Percentiles rank a stretch among this genome's conserved stretches.
These are phyloP conservation scores for Sphaerophoria rueppellii DNA, from an alignment of 2,888 invertebrate species.

Conservation along the genomic window DNA sequence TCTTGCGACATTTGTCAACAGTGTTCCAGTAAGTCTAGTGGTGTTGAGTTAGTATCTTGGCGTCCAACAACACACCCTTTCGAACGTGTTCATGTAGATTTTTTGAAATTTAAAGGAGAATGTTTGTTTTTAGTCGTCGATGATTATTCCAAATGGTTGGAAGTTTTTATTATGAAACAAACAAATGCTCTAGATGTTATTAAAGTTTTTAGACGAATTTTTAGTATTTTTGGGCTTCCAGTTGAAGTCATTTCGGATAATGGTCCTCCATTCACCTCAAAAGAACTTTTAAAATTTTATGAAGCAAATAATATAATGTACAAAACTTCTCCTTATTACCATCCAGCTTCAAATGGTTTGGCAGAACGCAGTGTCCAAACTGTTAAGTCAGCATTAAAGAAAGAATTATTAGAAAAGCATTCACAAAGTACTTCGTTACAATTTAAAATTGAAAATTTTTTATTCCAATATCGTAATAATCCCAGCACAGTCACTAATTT, in stretches of 20 bases:
- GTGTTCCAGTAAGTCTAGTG: too few species aligned
- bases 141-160: conserved; percentile 14
- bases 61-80: conserved; percentile 13
- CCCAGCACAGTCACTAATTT: conserved; percentile 10
- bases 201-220: neutral
- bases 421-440: neutral
- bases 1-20: too few species aligned
- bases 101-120: conserved; percentile 14
- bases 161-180: conserved; percentile 8
- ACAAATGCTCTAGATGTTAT: conserved; percentile 9
- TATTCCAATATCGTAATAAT: conserved; percentile 15
- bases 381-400: conserved; percentile 4
- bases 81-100: conserved; percentile 21
- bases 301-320: conserved; percentile 12
- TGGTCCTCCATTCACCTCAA: conserved; percentile 20
- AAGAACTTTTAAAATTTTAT: conserved; percentile 11
- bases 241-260: conserved; percentile 13
- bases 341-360: conserved; percentile 20
- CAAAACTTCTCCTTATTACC: conserved; percentile 9
- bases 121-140: conserved; percentile 2
- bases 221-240: conserved; percentile 11
- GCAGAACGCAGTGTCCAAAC: conserved; percentile 18
- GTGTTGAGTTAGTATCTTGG: neutral
- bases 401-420: conserved; percentile 3
- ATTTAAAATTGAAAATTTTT: neutral